Evolutionary conservation across 1,140 invertebrate species (phyloP).

Genomic region (Cardiocondyla obscurior): DNA sequence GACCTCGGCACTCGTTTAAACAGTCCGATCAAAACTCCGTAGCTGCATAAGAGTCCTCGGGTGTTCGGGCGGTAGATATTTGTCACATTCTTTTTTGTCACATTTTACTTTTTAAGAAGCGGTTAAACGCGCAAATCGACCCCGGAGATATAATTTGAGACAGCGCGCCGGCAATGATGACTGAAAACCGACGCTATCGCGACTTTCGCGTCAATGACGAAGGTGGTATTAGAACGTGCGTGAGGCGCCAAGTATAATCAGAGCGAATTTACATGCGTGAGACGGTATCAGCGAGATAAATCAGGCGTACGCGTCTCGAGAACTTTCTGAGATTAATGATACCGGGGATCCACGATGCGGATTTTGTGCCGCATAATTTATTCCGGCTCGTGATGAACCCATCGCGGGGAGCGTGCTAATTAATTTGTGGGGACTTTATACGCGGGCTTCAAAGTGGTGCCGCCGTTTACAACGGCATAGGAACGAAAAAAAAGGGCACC

Average conservation of each 20-base stretch:
- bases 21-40: neutral
- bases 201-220: neutral
- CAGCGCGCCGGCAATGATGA: neutral
- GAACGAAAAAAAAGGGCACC: constrained; percentile 36
- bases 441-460: constrained; percentile 49
- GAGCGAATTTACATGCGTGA: neutral
- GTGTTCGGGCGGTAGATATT: neutral
- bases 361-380: constrained; percentile 46
- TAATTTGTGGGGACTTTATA: constrained; percentile 54
- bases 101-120: no score
- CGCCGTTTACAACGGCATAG: constrained; percentile 21
- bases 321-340: constrained; percentile 48
- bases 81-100: no score
- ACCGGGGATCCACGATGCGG: constrained; percentile 32
- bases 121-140: neutral
- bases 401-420: constrained; percentile 52
- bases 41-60: neutral
- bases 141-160: neutral
- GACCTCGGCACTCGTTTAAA: constrained; percentile 15
- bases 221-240: neutral
- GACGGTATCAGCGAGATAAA: constrained; percentile 21
- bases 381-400: constrained; percentile 46
- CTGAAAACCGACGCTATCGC: neutral
- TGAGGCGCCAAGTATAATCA: neutral
- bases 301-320: constrained; percentile 6